These are phyloP conservation scores for Jordanella pulchra DNA, from an alignment of 2,797 vertebrate genomes.

Conservation along the genomic window DNA sequence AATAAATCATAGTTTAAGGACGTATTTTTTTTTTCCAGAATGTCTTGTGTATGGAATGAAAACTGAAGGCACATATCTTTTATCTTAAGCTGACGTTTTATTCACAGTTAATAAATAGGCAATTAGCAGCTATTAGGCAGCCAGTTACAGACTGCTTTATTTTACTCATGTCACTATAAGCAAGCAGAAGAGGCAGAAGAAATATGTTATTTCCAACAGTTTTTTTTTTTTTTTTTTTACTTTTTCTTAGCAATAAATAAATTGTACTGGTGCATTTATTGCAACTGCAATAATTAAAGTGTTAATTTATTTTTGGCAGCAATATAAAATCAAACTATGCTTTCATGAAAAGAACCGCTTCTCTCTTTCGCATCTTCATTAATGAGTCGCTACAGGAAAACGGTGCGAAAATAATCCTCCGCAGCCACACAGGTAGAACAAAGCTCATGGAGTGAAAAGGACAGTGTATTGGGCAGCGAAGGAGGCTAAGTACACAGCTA, in stretches of 20 bases:
- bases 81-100: not conserved
- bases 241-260: not conserved
- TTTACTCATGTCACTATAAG: not conserved
- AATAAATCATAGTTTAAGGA: not conserved
- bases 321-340: not conserved
- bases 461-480: conserved; percentile 78
- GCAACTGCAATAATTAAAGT: not conserved
- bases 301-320: not conserved
- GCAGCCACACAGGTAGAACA: conserved; percentile 78
- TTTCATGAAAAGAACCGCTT: conserved; percentile 20
- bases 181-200: not conserved
- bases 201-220: not conserved
- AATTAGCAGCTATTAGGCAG: not conserved
- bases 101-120: not conserved
- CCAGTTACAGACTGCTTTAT: not conserved
- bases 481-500: conserved; percentile 87
- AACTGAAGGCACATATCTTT: not conserved
- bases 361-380: conserved; percentile 48
- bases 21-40: not conserved
- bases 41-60: not conserved
- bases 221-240: not conserved
- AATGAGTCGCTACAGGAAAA: conserved; percentile 66
- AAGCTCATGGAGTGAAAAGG: conserved; percentile 79
- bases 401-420: conserved; percentile 69
- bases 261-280: no score